Conservation (phyloP, 2,113 vertebrate genomes). For the Taurulus bubalis region DNA sequence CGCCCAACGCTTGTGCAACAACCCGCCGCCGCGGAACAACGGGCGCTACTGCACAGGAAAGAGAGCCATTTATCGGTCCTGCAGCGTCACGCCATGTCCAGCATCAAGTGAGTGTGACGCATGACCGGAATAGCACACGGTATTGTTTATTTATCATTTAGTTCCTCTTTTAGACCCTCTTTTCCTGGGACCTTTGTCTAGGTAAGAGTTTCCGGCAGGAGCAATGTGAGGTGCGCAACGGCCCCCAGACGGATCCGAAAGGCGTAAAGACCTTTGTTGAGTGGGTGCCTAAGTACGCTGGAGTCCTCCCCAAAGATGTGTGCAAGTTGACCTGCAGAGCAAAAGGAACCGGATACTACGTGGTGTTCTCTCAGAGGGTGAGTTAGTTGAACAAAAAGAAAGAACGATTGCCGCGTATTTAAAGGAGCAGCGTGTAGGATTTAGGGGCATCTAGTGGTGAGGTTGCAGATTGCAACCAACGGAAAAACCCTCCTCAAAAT, state of each 20-base stretch:
- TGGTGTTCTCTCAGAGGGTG: slow-evolving; percentile 98
- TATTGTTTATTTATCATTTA: background rate
- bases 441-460: background rate
- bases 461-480: background rate
- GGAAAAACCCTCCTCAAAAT: no score
- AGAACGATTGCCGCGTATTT: background rate
- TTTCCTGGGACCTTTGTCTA: slow-evolving; percentile 56
- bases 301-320: slow-evolving; percentile 91
- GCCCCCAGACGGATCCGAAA: slow-evolving; percentile 95
- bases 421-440: background rate
- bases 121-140: background rate
- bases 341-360: slow-evolving; percentile 97
- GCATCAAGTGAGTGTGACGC: slow-evolving; percentile 81
- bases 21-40: slow-evolving; percentile 94
- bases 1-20: slow-evolving; percentile 95
- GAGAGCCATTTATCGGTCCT: slow-evolving; percentile 94
- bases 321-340: slow-evolving; percentile 97
- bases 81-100: slow-evolving; percentile 87
- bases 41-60: slow-evolving; percentile 97
- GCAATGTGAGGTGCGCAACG: slow-evolving; percentile 96
- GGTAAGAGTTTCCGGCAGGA: slow-evolving; percentile 95
- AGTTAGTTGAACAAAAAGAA: slow-evolving; percentile 27
- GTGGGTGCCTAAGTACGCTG: slow-evolving; percentile 97
- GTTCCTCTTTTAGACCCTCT: background rate
- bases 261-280: slow-evolving; percentile 96